Percentiles rank a stretch among this genome's conserved stretches.
These are phyloP conservation scores for Netelia fuscicornis DNA, from an alignment of 2,888 invertebrate species.

Conservation along the genomic window DNA sequence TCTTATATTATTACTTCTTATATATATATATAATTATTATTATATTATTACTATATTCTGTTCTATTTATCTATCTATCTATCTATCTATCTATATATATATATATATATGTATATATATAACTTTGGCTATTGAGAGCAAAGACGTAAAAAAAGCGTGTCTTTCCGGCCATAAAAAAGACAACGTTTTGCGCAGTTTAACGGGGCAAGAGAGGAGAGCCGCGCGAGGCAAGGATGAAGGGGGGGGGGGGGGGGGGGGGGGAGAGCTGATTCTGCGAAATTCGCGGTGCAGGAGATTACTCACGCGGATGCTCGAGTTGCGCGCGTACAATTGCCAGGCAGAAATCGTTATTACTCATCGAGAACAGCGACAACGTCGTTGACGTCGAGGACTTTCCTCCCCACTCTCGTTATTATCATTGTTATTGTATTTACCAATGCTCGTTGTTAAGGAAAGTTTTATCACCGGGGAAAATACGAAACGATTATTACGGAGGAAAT, in stretches of 20 bases:
- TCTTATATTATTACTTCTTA: too few relatives aligned
- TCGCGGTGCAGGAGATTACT: constrained; percentile 49
- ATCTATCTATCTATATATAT: too few relatives aligned
- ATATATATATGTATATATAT: too few relatives aligned
- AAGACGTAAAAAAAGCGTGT: constrained; percentile 25
- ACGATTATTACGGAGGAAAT: background rate
- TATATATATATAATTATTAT: too few relatives aligned
- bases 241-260: background rate
- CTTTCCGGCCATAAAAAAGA: constrained; percentile 59
- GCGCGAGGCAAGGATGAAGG: background rate
- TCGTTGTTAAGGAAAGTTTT: constrained; percentile 6
- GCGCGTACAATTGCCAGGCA: constrained; percentile 16
- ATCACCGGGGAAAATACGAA: constrained; percentile 12
- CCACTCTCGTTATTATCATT: constrained; percentile 31
- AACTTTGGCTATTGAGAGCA: background rate
- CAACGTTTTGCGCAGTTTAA: constrained; percentile 39
- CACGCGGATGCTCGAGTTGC: constrained; percentile 54
- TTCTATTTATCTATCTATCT: too few relatives aligned
- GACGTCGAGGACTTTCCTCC: background rate
- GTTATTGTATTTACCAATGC: constrained; percentile 9
- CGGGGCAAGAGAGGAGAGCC: background rate
- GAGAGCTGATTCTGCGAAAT: constrained; percentile 48
- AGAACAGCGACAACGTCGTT: constrained; percentile 29
- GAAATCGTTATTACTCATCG: constrained; percentile 50
- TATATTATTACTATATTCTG: too few relatives aligned